Evolutionary conservation across 2,113 vertebrate species (phyloP).

Genomic region (Otis tarda): DNA sequence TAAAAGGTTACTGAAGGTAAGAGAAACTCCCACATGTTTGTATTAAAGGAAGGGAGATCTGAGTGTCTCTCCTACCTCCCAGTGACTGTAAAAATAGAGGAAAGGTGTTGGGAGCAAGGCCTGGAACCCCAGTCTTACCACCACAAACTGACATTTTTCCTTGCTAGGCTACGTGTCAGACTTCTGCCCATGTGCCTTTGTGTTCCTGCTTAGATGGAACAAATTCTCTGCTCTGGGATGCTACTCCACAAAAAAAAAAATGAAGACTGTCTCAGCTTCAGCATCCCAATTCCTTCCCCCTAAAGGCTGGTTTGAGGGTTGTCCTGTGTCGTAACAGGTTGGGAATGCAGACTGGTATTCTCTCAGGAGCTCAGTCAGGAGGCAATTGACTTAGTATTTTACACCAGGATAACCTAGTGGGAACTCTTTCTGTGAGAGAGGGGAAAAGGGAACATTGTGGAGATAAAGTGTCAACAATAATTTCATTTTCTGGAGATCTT

Average conservation of each 20-base stretch:
- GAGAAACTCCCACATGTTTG: neutral
- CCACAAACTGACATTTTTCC: neutral
- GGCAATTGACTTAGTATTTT: neutral
- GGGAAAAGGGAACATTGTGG: neutral
- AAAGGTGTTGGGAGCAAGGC: neutral
- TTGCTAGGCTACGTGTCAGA: fast-evolving
- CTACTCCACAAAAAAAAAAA: neutral
- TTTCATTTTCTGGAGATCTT: neutral
- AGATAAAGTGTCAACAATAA: neutral
- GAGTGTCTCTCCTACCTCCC: neutral
- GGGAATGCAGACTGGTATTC: neutral
- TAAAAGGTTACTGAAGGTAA: neutral
- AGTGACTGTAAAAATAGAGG: neutral
- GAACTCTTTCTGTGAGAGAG: neutral
- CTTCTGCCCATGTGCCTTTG: neutral
- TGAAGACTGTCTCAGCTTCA: neutral
- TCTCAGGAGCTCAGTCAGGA: neutral
- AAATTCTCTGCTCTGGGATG: neutral
- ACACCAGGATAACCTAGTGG: neutral
- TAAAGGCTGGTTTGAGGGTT: neutral
- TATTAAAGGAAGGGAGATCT: neutral
- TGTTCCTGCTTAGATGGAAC: neutral
- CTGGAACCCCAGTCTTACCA: neutral
- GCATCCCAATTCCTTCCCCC: neutral
- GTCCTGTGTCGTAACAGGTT: neutral